Conservation (phyloP, 2,797 vertebrate species). For the Falco columbarius region DNA sequence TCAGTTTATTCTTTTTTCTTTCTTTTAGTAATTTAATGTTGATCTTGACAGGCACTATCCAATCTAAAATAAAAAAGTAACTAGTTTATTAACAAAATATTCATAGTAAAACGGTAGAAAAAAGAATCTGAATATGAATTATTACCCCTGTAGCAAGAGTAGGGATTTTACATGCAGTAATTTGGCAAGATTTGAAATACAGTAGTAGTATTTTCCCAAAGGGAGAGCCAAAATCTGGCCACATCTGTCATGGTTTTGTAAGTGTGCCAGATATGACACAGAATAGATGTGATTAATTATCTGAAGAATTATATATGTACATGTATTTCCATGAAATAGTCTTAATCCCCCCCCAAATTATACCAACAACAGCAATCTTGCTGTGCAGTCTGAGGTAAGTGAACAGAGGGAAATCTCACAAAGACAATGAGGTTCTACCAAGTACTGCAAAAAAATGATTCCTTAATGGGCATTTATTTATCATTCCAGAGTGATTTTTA, state of each 20-base stretch:
- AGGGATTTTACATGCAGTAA: conserved; percentile 18
- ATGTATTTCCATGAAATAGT: conserved; percentile 16
- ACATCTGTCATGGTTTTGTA: conserved; percentile 46
- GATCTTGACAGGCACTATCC: background rate
- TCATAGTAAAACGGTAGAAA: background rate
- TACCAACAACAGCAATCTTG: background rate
- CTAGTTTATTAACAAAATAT: background rate
- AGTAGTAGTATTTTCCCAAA: conserved; percentile 64
- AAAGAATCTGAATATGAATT: conserved; percentile 22
- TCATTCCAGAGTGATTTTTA: background rate
- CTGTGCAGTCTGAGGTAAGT: background rate
- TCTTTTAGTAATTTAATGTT: background rate
- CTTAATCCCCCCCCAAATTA: background rate
- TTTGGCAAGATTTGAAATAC: conserved; percentile 58
- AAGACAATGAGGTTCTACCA: background rate
- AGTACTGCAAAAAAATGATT: background rate
- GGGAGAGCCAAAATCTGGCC: conserved; percentile 57
- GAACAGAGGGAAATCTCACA: background rate
- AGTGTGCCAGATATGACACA: conserved; percentile 33
- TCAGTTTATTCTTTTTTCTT: background rate
- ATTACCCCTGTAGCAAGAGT: background rate
- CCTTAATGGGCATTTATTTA: background rate
- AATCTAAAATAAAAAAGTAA: background rate
- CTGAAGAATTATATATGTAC: conserved; percentile 8
- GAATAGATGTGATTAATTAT: conserved; percentile 51